phyloP scores from a whole-genome alignment of 2,797 vertebrate genomes.

The Typhlichthys eigenmanni region DNA sequence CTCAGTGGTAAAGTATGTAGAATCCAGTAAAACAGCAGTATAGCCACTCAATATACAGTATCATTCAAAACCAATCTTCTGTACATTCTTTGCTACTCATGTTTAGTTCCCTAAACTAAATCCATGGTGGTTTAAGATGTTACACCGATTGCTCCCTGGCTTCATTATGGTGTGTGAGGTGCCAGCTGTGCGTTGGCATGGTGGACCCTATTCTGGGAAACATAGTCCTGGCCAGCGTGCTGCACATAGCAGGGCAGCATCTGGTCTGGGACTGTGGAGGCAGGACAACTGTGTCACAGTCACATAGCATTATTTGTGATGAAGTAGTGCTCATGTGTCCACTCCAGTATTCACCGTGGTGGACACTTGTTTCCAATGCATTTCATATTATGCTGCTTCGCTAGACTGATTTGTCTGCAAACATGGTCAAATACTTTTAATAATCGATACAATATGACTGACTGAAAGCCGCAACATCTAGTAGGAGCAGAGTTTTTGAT shows the following conservation, averaged over 20 bases:
- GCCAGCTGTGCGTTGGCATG: constrained; percentile 66
- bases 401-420: constrained; percentile 37
- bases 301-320: constrained; percentile 62
- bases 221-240: constrained; percentile 54
- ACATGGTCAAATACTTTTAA: constrained; percentile 44
- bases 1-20: no score
- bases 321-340: constrained; percentile 24
- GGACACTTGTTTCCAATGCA: constrained; percentile 6
- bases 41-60: no score
- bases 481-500: constrained; percentile 24
- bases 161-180: background rate
- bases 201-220: constrained; percentile 57
- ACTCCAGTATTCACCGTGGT: constrained; percentile 8
- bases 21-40: no score
- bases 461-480: constrained; percentile 36
- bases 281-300: constrained; percentile 64
- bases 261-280: constrained; percentile 60
- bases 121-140: constrained; percentile 45
- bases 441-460: constrained; percentile 30
- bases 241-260: constrained; percentile 66
- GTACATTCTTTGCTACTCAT: no score
- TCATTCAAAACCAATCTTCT: no score
- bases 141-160: constrained; percentile 24
- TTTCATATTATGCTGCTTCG: no score
- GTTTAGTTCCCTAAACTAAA: background rate